Conservation (phyloP, 2,113 vertebrate species). For the Pelecanoides urinatrix region DNA sequence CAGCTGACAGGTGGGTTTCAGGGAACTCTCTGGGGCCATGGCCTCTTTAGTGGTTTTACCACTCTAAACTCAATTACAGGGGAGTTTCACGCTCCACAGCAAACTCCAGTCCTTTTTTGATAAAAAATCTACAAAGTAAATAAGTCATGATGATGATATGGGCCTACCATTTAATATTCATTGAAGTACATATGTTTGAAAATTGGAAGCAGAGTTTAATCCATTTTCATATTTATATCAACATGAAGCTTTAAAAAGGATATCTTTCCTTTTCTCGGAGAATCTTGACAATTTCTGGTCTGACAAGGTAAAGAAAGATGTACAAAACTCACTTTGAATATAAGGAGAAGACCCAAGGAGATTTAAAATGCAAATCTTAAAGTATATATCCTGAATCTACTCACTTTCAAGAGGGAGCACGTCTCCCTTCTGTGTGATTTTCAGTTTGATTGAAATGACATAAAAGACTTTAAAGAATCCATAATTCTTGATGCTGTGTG, state of each 20-base stretch:
- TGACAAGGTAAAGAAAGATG: slow-evolving; percentile 47
- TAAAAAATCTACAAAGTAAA: slow-evolving; percentile 80
- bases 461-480: neutral
- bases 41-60: slow-evolving; percentile 80
- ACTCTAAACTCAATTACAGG: slow-evolving; percentile 84
- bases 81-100: slow-evolving; percentile 76
- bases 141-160: slow-evolving; percentile 80
- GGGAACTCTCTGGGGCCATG: slow-evolving; percentile 89
- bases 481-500: neutral
- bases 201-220: slow-evolving; percentile 84
- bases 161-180: slow-evolving; percentile 83
- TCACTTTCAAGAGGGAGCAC: neutral
- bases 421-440: neutral
- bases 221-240: slow-evolving; percentile 91
- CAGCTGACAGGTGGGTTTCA: slow-evolving; percentile 94
- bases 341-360: neutral
- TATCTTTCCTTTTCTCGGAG: slow-evolving; percentile 55
- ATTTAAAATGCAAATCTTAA: slow-evolving; percentile 21
- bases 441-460: neutral
- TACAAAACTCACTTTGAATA: neutral
- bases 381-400: neutral
- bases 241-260: slow-evolving; percentile 81
- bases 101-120: slow-evolving; percentile 75
- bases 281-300: slow-evolving; percentile 58
- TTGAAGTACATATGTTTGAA: slow-evolving; percentile 79